Base-by-base conservation (phyloP, 2,888 invertebrate genomes). In the Gerris lacustris region DNA sequence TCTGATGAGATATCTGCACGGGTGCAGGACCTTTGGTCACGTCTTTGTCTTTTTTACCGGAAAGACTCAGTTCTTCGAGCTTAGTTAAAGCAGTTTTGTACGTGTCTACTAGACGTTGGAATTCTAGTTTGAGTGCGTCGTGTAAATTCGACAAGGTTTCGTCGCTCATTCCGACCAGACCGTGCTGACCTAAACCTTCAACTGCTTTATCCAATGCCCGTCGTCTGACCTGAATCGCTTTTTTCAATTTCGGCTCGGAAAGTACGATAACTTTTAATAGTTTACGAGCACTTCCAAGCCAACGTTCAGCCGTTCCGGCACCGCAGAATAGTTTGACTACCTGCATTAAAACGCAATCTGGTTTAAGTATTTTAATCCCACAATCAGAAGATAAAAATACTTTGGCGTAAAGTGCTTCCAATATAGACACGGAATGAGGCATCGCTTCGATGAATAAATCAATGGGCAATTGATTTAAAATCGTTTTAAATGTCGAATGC, bases 1-100 rank as follows among this genome's bases (percentile, higher is more conserved):
- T 84, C 81, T 95, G 95, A 82, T 96, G 95, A 64, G 93, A 93
- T 0, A 93, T 90, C 62, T 90, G 88, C 0, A 91, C 90, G 43
- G 92, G 92, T 73, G 90, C 89, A 76, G 87, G 87, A 77, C 84
- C 86, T 63, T 74, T 76, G 67, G 71, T 73, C 31, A 75, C 75
- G 67, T 69, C 70, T 44, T 80, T 43, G 63, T 81, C 82, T 75
- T 82, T 81, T 55, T 79, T 79, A 69, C 83, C 80, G 76, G 84
- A 85, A 81, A 82, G 81, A 76, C 84, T 83, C 66, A 89, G 80
- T 79, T 90, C 89, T 74, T 95, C 94, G 77, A 95, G 82, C 80
- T 92, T 92, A 79, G 91, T 91, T 73, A 94, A 82, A 15, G 94
- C 94, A 76, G 86, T 87, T 80, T 93, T 93, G 82, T 93, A 94